phyloP scores from a whole-genome alignment of 2,113 vertebrate genomes.

The cattle (Bos taurus) region DNA sequence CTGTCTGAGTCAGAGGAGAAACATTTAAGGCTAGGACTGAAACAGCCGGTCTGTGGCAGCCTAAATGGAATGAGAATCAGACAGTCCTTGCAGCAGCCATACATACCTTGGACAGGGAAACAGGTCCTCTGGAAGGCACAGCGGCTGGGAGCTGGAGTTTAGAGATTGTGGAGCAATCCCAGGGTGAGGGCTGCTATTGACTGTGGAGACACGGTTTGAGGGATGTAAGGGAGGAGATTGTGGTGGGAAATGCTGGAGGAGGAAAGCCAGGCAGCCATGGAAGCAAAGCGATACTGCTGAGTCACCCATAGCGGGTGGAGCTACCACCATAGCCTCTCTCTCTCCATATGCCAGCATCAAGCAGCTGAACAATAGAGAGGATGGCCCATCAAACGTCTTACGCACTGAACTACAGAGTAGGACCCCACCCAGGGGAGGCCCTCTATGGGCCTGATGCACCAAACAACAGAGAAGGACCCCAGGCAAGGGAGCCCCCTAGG shows the following conservation, averaged over 20 bases:
- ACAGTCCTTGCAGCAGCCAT: not conserved
- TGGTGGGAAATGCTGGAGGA: not conserved
- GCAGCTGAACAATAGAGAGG: not conserved
- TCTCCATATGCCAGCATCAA: too few species aligned
- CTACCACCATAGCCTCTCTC: too few species aligned
- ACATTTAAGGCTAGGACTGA: not conserved
- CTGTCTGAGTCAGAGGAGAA: not conserved
- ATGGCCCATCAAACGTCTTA: not conserved
- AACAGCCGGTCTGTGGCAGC: not conserved
- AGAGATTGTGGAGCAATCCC: not conserved
- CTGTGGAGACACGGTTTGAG: not conserved
- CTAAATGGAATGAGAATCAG: not conserved
- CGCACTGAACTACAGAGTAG: not conserved
- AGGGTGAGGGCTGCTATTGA: not conserved
- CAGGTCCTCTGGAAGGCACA: not conserved
- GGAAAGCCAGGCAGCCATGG: not conserved
- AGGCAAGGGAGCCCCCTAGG: not conserved
- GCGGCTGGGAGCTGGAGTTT: not conserved
- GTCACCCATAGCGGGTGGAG: accelerated
- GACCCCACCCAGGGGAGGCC: not conserved
- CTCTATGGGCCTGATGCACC: not conserved
- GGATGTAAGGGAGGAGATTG: not conserved
- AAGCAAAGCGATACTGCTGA: not conserved
- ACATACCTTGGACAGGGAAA: not conserved
- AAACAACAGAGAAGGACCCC: not conserved